These are phyloP conservation scores for Camarhynchus parvulus DNA, from an alignment of 2,113 vertebrate genomes.

Conservation along the genomic window DNA sequence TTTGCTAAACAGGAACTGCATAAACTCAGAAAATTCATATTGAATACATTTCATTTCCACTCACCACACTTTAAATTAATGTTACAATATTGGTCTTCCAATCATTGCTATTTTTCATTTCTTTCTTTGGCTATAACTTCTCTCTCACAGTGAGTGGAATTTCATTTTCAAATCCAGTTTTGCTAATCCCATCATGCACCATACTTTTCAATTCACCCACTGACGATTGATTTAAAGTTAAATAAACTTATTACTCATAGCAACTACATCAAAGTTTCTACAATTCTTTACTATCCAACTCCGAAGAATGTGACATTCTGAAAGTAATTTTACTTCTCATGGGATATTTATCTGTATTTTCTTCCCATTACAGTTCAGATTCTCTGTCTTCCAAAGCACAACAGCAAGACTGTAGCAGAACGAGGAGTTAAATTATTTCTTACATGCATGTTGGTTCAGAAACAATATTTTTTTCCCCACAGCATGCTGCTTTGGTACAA, in stretches of 20 bases:
- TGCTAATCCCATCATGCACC: background rate
- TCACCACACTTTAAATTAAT: background rate
- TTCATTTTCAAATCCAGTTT: slow-evolving; percentile 6
- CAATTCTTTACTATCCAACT: background rate
- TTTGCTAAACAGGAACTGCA: background rate
- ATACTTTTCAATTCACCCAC: background rate
- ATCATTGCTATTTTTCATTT: background rate
- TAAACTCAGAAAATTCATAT: background rate
- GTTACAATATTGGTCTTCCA: background rate
- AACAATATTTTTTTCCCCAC: background rate
- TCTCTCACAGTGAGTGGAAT: background rate
- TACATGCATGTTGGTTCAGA: background rate
- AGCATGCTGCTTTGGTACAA: background rate
- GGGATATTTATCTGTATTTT: background rate
- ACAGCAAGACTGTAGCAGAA: background rate
- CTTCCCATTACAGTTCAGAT: background rate
- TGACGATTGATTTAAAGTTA: background rate
- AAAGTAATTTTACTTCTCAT: background rate
- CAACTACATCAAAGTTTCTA: background rate
- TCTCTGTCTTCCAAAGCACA: background rate
- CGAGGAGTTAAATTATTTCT: background rate
- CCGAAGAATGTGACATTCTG: background rate
- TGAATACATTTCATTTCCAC: background rate
- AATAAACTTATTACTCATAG: background rate
- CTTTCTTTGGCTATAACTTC: background rate